Evolutionary conservation across 2,797 vertebrate genomes (phyloP), one percentile per base, ranked within the genome.

Genomic region (Brachyrhaphis roseni): DNA sequence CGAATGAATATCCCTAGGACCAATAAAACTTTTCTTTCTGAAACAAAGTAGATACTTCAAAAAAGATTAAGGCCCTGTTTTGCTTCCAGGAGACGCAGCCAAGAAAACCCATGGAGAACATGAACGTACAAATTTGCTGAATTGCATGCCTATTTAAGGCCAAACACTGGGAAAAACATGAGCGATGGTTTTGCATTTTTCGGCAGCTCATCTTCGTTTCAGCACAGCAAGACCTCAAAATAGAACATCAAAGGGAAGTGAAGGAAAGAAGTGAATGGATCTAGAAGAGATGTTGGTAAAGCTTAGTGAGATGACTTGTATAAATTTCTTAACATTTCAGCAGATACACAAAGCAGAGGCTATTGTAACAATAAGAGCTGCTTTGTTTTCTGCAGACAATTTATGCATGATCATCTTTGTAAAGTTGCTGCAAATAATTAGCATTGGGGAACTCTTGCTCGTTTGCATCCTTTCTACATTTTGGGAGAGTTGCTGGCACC

Each of bases 401-500:
- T 84, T 91, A 82, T 78, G 88, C 86, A 89, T 78, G 84, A 82
- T 72, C 78, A 79, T 87, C 85, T 86, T 82, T 80, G 84, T 89
- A 28, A 76, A 70, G 57, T 77, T 8, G 79, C 81, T 34, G 85
- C 68, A 90, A 70, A 92, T 87, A 89, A 90, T 90, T 89, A 90
- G 91, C 85, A 12, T 11, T 51, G 53, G 74, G 71, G 75, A 81
- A 86, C 82, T 83, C 88, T 85, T 81, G 79, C 85, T 89, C 51
- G 34, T 59, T 34, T 46, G 43, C 82, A 84, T 77, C 85, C 83
- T 90, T 91, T 76, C 82, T 82, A 76, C 57, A 53, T 88, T 83
- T 88, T 88, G 77, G 89, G 87, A 81, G 90, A 86, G 70, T 84
- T 82, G 83, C 85, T 91, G 87, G 87, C 88, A 89, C 82, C 81